These are phyloP conservation scores for Dendrophyllia cribrosa DNA, from an alignment of 64 coral and sea anemone genomes.

Conservation along the genomic window DNA sequence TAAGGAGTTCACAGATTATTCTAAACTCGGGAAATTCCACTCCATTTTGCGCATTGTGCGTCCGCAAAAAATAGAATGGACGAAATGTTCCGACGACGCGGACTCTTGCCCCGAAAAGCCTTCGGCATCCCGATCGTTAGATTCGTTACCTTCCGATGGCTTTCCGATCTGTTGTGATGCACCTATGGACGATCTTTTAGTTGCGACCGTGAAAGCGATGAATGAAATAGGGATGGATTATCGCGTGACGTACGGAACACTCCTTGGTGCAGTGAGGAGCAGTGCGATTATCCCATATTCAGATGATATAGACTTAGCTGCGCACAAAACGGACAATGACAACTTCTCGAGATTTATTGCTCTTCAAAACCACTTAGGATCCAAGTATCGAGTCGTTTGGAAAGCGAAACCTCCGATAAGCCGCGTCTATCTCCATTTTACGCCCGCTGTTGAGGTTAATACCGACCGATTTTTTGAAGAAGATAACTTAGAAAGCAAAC, in stretches of 20 bases:
- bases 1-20: slow-evolving; percentile 59
- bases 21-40: slow-evolving; percentile 57
- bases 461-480: slow-evolving; percentile 3
- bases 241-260: slow-evolving; percentile 32
- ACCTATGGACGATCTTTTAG: slow-evolving; percentile 41
- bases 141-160: neutral
- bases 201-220: slow-evolving; percentile 35
- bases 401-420: slow-evolving; percentile 46
- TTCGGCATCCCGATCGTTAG: neutral
- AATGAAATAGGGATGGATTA: slow-evolving; percentile 43
- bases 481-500: slow-evolving; percentile 4
- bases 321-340: slow-evolving; percentile 58
- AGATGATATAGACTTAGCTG: slow-evolving; percentile 49
- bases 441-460: slow-evolving; percentile 6
- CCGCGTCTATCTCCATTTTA: slow-evolving; percentile 38
- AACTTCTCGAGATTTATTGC: slow-evolving; percentile 47
- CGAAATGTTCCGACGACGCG: slow-evolving; percentile 53
- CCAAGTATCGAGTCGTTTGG: slow-evolving; percentile 38
- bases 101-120: slow-evolving; percentile 21
- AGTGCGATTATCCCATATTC: slow-evolving; percentile 43
- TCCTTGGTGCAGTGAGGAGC: slow-evolving; percentile 52
- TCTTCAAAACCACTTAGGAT: slow-evolving; percentile 15
- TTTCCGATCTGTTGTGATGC: slow-evolving; percentile 69
- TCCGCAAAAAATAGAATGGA: slow-evolving; percentile 51
- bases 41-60: slow-evolving; percentile 58